Base-by-base conservation (phyloP, 1,140 invertebrate species). In the Homalodisca vitripennis region DNA sequence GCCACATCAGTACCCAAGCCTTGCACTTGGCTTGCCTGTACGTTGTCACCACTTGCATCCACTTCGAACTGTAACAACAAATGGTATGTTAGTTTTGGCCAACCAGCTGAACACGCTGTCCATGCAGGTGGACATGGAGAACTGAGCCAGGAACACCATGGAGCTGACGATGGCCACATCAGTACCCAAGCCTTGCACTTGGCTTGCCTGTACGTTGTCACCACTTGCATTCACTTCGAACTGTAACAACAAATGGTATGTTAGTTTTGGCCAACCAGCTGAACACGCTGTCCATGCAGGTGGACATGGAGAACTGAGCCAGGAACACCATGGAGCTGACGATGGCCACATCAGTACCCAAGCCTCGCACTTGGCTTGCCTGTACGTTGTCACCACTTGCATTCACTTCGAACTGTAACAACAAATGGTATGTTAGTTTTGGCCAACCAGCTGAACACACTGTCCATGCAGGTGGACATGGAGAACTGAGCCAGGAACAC, bases 141-240 rank as follows among this genome's bases (percentile, higher is more conserved):
- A 95, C 80, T 98, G 96, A 0, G 94, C 95, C 47, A 97, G 83
- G 80, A 98, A 98, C 1, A 98, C 95, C 92, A 97, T 97, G 73
- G 91, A 94, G 72, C 93, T 94, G 26, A 98, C 91, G 67, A 97
- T 89, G 0, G 94, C 95, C 0, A 98, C 87, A 77, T 98, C 95
- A 0, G 96, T 98, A 1, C 96, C 96, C 10, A 98, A 82, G 1
- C 96, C 96, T 14, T 95, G 86, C 0, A 90, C 81, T 71, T 86
- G 84, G 31, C 76, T 79, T 32, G 76, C 78, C 46, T 77, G 74
- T 70, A 82, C 83, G 22, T 74, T 80, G 76, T 80, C 82, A 48
- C 79, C 88, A 63, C 79, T 83, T 71, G 75, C 80, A 72, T 78
- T 83, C 48, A 84, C 81, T 75, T 88, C 87, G 80, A 92, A 92